A percentile compares a stretch with the other conserved stretches of the same genome.
These are phyloP conservation scores for Bufo gargarizans DNA, from an alignment of 2,113 vertebrate species.

Conservation along the genomic window DNA sequence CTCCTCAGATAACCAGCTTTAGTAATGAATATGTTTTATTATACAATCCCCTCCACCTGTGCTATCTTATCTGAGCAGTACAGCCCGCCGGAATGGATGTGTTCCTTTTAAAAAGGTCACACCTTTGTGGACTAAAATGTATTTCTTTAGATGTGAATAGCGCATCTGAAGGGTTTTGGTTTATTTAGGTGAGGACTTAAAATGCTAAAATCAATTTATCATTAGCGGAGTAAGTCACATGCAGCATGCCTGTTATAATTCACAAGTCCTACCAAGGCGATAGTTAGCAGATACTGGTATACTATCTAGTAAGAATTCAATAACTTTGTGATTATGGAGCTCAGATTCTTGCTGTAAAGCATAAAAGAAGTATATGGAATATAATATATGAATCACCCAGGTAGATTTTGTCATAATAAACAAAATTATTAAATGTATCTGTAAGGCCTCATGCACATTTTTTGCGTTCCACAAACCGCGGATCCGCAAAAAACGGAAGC, in stretches of 20 bases:
- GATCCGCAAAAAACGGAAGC: too few relatives aligned
- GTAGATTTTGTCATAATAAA: not conserved
- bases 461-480: too few relatives aligned
- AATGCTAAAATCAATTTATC: not conserved
- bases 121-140: slow-evolving; percentile 25
- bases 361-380: not conserved
- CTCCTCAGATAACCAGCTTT: slow-evolving; percentile 38
- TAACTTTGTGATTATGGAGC: not conserved
- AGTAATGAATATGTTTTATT: slow-evolving; percentile 40
- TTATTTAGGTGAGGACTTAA: not conserved
- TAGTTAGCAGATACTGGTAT: not conserved
- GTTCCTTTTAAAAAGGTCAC: slow-evolving; percentile 26
- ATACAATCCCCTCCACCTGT: slow-evolving; percentile 3
- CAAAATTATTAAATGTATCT: not conserved
- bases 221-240: not conserved
- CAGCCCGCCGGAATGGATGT: not conserved
- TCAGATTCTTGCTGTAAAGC: not conserved
- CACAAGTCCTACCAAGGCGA: not conserved
- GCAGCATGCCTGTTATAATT: not conserved
- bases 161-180: slow-evolving; percentile 1
- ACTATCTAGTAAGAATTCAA: too few relatives aligned
- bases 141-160: not conserved
- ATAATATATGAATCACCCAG: not conserved
- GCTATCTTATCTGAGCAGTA: slow-evolving; percentile 57
- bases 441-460: too few relatives aligned